phyloP scores from a whole-genome alignment of 2,113 vertebrate genomes.

The Pipa parva region DNA sequence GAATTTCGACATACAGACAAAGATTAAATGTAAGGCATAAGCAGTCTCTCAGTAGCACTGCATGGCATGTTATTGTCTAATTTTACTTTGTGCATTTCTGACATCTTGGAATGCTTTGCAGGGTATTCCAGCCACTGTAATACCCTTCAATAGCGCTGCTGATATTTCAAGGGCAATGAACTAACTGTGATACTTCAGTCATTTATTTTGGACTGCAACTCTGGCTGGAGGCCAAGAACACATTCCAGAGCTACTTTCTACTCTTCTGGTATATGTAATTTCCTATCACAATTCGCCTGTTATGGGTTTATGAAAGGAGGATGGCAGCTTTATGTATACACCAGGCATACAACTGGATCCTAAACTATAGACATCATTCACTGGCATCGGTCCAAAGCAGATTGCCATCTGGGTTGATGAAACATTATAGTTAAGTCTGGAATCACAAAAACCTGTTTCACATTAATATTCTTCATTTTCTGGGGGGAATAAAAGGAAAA shows the following conservation, averaged over 20 bases:
- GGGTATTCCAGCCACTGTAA: constrained; percentile 19
- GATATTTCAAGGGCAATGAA: constrained; percentile 45
- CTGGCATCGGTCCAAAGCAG: background rate
- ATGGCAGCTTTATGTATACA: background rate
- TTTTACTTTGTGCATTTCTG: constrained; percentile 22
- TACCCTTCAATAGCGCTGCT: constrained; percentile 22
- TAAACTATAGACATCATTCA: background rate
- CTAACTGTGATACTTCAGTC: constrained; percentile 28
- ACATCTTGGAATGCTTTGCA: constrained; percentile 7
- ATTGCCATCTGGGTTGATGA: too few species aligned
- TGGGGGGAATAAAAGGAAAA: background rate
- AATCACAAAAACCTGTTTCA: too few species aligned
- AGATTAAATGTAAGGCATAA: background rate
- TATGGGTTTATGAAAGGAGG: background rate
- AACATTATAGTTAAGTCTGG: too few species aligned
- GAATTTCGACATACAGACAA: background rate
- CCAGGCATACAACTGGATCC: constrained; percentile 1
- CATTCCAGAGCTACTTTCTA: constrained; percentile 17
- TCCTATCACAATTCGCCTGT: background rate
- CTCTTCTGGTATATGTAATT: background rate
- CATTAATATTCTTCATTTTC: background rate
- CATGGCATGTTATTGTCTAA: constrained; percentile 2
- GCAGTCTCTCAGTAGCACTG: background rate
- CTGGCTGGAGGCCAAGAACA: constrained; percentile 50
- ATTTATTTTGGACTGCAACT: constrained; percentile 48